These are phyloP conservation scores for Lasioglossum malachurum DNA, from an alignment of 2,888 invertebrate species.

Conservation along the genomic window DNA sequence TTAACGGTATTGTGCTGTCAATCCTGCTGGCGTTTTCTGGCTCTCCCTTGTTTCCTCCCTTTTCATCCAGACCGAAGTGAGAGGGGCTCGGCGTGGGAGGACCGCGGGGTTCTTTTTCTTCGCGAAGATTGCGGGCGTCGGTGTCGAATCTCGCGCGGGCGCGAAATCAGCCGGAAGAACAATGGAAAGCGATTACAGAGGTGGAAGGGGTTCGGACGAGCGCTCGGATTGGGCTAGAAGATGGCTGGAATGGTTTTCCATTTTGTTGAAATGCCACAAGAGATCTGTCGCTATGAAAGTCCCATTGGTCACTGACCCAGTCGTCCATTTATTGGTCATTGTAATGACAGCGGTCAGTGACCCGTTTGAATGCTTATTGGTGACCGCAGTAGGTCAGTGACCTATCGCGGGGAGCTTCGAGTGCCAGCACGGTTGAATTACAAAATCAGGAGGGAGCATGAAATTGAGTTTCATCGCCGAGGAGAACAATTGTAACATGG, in stretches of 20 bases:
- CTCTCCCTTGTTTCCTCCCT: constrained; percentile 52
- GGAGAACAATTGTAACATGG: not conserved
- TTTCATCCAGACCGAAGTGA: constrained; percentile 23
- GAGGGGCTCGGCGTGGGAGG: not conserved
- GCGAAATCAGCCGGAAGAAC: constrained; percentile 72
- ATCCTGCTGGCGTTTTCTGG: constrained; percentile 53
- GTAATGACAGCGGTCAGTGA: not conserved
- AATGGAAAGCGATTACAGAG: constrained; percentile 69
- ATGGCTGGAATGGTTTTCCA: constrained; percentile 24
- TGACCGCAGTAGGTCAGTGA: not conserved
- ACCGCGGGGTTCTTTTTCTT: constrained; percentile 51
- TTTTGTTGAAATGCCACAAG: no score
- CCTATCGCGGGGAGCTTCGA: not conserved
- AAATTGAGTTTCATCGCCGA: not conserved
- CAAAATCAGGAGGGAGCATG: not conserved
- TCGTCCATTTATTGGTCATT: no score
- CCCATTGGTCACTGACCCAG: not conserved
- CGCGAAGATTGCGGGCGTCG: constrained; percentile 62
- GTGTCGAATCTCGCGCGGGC: constrained; percentile 63
- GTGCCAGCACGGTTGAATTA: not conserved
- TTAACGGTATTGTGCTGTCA: constrained; percentile 75
- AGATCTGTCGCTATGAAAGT: no score
- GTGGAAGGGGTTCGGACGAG: constrained; percentile 31
- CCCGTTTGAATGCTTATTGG: not conserved
- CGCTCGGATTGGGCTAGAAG: constrained; percentile 53